Conservation (phyloP, 2,797 vertebrate species). For the Propithecus perrieri region DNA sequence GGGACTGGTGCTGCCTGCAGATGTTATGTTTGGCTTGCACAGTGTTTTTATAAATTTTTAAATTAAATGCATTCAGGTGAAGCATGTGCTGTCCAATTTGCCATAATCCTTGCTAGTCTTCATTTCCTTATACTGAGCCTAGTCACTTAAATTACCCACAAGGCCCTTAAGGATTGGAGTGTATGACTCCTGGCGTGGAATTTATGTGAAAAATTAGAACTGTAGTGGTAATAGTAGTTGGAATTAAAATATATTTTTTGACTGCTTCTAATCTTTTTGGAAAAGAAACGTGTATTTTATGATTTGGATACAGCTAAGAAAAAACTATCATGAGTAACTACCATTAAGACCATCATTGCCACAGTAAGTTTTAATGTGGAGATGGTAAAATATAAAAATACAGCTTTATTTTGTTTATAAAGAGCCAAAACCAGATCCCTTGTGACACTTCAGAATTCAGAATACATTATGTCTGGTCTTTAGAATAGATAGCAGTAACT, state of each 20-base stretch:
- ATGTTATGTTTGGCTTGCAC: constrained; percentile 17
- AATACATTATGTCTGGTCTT: constrained; percentile 41
- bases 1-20: neutral
- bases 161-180: neutral
- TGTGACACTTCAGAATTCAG: neutral
- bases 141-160: constrained; percentile 14
- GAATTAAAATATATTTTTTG: constrained; percentile 32
- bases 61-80: constrained; percentile 61
- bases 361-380: neutral
- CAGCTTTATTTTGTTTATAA: neutral
- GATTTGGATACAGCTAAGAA: neutral
- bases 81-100: neutral
- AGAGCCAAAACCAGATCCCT: neutral
- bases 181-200: neutral
- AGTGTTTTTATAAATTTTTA: constrained; percentile 29
- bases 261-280: neutral
- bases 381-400: neutral
- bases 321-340: neutral
- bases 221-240: neutral
- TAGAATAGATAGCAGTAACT: constrained; percentile 30
- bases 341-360: neutral
- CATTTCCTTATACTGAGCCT: constrained; percentile 28
- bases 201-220: constrained; percentile 24
- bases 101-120: neutral
- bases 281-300: neutral